phyloP scores from a whole-genome alignment of 2,113 vertebrate genomes.

The Ancistrus triradiatus region DNA sequence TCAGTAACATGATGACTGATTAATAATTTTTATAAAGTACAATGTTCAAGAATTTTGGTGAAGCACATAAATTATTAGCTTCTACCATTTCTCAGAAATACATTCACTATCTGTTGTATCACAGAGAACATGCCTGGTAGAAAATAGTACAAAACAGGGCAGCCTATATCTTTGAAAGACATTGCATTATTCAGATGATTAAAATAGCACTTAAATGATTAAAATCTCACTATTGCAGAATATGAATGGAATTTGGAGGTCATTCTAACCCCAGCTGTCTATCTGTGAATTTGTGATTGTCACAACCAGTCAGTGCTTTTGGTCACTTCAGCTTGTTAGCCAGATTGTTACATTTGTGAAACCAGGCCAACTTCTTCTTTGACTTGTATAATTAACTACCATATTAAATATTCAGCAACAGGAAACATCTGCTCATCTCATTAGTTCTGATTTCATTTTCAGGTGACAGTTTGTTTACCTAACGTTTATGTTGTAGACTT shows the following conservation, averaged over 20 bases:
- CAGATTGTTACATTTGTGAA: slow-evolving; percentile 43
- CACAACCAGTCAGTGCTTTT: slow-evolving; percentile 32
- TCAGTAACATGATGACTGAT: no score
- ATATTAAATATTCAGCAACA: slow-evolving; percentile 19
- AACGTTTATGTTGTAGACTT: no score
- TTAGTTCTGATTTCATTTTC: slow-evolving; percentile 9
- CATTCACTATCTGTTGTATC: no score
- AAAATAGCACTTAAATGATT: background rate
- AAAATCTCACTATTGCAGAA: slow-evolving; percentile 14
- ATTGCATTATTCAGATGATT: no score
- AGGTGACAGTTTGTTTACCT: slow-evolving; percentile 9
- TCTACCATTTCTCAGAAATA: no score
- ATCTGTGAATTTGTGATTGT: slow-evolving; percentile 49
- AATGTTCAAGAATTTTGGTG: no score
- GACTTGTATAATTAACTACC: background rate
- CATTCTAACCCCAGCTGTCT: slow-evolving; percentile 22
- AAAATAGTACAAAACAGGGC: no score
- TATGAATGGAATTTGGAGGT: slow-evolving; percentile 15
- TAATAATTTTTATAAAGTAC: no score
- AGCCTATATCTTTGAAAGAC: no score
- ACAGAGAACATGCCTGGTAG: no score
- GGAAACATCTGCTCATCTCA: slow-evolving; percentile 10
- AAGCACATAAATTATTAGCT: no score
- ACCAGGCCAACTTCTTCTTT: slow-evolving; percentile 28
- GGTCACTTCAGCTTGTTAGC: slow-evolving; percentile 25